Percentiles rank a stretch among this genome's conserved stretches.
Conservation (phyloP, 2,888 invertebrate species). For the Ptilodon capucinus region DNA sequence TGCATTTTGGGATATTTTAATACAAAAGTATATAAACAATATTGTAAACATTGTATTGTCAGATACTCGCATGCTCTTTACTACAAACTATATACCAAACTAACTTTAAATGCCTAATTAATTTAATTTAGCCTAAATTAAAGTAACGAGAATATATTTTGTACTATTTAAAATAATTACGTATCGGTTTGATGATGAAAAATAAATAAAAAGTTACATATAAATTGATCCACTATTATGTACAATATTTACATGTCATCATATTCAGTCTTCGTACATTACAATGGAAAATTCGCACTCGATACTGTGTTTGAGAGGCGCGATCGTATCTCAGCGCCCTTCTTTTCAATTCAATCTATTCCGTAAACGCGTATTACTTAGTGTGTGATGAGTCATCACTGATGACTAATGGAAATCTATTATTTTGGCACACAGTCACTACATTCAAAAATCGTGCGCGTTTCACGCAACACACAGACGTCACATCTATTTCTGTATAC, state of each 20-base stretch:
- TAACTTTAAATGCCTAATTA: slow-evolving; percentile 29
- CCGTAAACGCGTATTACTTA: background rate
- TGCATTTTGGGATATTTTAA: slow-evolving; percentile 64
- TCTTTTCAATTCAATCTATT: background rate
- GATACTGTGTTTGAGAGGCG: slow-evolving; percentile 1
- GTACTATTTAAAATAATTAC: slow-evolving; percentile 54
- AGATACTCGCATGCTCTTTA: slow-evolving; percentile 26
- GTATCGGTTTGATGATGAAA: slow-evolving; percentile 27
- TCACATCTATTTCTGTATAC: slow-evolving; percentile 28
- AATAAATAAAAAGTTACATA: slow-evolving; percentile 35
- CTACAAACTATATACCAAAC: slow-evolving; percentile 20
- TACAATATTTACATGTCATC: slow-evolving; percentile 38
- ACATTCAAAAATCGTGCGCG: slow-evolving; percentile 16
- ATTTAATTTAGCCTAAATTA: slow-evolving; percentile 30
- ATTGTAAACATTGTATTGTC: slow-evolving; percentile 11
- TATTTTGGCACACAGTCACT: slow-evolving; percentile 23
- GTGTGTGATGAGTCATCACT: too few species aligned
- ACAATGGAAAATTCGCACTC: slow-evolving; percentile 25
- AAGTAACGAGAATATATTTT: slow-evolving; percentile 45
- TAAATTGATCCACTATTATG: slow-evolving; percentile 21
- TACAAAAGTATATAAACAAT: slow-evolving; percentile 54
- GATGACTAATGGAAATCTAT: slow-evolving; percentile 7
- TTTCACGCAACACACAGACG: slow-evolving; percentile 17
- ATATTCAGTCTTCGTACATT: slow-evolving; percentile 34
- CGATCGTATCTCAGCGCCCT: background rate